Conservation (phyloP, 2,113 vertebrate genomes). For the Leptocoma aspasia region DNA sequence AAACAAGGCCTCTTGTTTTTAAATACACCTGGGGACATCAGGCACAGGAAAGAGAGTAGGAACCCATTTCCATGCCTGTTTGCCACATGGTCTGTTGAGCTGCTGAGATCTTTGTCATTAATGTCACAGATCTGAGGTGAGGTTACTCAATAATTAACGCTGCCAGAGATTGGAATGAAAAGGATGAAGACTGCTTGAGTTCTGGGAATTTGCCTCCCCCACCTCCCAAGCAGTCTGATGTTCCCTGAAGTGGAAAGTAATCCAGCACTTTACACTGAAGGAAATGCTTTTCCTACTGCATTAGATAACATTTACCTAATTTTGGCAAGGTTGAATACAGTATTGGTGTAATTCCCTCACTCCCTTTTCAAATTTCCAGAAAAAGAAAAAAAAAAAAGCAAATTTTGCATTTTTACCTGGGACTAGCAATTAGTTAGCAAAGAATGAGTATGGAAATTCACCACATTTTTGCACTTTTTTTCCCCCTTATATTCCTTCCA, state of each 20-base stretch:
- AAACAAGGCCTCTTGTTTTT: neutral
- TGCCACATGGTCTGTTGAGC: neutral
- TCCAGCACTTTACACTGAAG: neutral
- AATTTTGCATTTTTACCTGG: neutral
- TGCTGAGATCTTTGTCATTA: neutral
- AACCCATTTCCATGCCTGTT: neutral
- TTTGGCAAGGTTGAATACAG: neutral
- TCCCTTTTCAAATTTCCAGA: neutral
- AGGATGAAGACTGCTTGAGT: neutral
- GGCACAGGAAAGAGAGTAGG: neutral
- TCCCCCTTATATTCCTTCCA: neutral
- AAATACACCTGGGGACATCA: neutral
- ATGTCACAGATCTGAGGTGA: neutral
- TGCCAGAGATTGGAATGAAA: neutral
- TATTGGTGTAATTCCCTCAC: neutral
- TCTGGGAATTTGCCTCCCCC: neutral
- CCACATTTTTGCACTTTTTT: neutral
- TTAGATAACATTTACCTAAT: neutral
- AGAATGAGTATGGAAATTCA: neutral
- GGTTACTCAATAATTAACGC: neutral
- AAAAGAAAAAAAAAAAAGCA: neutral
- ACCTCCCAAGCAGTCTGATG: neutral
- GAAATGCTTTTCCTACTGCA: neutral
- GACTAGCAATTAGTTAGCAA: neutral
- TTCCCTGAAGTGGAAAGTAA: neutral